Conservation (phyloP, 2,888 invertebrate genomes). For the Aleiodes testaceus region DNA sequence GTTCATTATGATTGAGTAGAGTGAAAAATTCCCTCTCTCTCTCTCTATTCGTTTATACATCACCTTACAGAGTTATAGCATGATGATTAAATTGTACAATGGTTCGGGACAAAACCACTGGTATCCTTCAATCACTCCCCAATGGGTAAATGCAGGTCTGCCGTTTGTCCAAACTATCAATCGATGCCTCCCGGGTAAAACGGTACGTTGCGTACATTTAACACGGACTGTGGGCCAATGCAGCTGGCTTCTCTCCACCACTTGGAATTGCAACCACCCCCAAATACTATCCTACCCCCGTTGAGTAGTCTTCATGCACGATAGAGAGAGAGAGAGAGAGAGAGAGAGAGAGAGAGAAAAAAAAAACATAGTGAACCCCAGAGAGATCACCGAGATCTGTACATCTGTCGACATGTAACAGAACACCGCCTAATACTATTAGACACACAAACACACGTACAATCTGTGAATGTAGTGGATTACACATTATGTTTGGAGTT, state of each 20-base stretch:
- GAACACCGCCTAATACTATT: conserved; percentile 73
- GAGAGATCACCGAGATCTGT: conserved; percentile 56
- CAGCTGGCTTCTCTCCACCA: conserved; percentile 52
- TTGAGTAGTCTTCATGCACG: conserved; percentile 41
- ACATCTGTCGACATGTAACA: conserved; percentile 72
- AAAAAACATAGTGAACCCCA: conserved; percentile 50
- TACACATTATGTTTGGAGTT: conserved; percentile 19
- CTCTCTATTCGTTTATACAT: no score
- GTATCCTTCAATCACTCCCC: conserved; percentile 19
- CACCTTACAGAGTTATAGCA: conserved; percentile 9
- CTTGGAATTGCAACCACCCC: conserved; percentile 41
- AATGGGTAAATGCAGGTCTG: conserved; percentile 41
- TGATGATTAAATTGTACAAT: conserved; percentile 25
- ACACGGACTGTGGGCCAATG: conserved; percentile 46
- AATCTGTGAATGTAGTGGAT: conserved; percentile 11
- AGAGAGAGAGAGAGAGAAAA: conserved; percentile 49
- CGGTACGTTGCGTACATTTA: conserved; percentile 47
- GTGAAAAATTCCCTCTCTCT: no score
- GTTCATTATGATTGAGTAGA: no score
- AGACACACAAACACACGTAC: conserved; percentile 64
- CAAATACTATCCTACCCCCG: conserved; percentile 37
- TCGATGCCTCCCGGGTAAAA: conserved; percentile 58
- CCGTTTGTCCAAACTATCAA: conserved; percentile 68
- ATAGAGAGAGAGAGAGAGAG: conserved; percentile 48
- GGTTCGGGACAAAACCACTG: conserved; percentile 28